Evolutionary conservation across 2,888 invertebrate genomes (phyloP).

Genomic region (Patella depressa): DNA sequence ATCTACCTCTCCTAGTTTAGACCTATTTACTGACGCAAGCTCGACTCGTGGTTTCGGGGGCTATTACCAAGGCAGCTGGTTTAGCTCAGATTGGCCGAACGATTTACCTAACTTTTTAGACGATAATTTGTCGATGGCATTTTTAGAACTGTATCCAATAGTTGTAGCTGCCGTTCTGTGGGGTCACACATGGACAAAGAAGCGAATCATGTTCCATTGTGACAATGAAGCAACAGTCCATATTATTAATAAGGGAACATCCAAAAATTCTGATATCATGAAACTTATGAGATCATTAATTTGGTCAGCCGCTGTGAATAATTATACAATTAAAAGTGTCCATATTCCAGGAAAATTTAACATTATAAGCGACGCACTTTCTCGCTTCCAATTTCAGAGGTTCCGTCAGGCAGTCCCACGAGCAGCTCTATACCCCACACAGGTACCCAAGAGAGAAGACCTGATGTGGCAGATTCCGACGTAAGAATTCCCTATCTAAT

Average conservation of each 20-base stretch:
- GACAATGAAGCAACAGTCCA: constrained; percentile 29
- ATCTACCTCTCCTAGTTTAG: constrained; percentile 1
- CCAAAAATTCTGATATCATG: constrained; percentile 22
- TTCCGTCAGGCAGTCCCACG: constrained; percentile 24
- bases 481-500: too few relatives aligned
- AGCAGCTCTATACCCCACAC: constrained; percentile 7
- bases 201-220: constrained; percentile 31
- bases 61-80: constrained; percentile 21
- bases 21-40: constrained; percentile 17
- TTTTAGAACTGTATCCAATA: constrained; percentile 27
- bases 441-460: too few relatives aligned
- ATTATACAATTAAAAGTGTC: constrained; percentile 18
- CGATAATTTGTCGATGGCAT: constrained; percentile 21
- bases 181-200: constrained; percentile 24
- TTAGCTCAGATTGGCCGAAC: constrained; percentile 19
- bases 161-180: constrained; percentile 20
- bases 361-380: constrained; percentile 23
- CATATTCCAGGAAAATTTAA: constrained; percentile 22
- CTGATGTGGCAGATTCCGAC: too few relatives aligned
- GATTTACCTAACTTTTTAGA: not conserved
- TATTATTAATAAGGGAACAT: constrained; percentile 25
- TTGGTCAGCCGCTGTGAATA: constrained; percentile 10
- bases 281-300: constrained; percentile 20
- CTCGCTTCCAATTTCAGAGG: constrained; percentile 26
- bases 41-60: constrained; percentile 20